These are phyloP conservation scores for Jordanella pulchra DNA, from an alignment of 2,797 vertebrate species.

Conservation along the genomic window DNA sequence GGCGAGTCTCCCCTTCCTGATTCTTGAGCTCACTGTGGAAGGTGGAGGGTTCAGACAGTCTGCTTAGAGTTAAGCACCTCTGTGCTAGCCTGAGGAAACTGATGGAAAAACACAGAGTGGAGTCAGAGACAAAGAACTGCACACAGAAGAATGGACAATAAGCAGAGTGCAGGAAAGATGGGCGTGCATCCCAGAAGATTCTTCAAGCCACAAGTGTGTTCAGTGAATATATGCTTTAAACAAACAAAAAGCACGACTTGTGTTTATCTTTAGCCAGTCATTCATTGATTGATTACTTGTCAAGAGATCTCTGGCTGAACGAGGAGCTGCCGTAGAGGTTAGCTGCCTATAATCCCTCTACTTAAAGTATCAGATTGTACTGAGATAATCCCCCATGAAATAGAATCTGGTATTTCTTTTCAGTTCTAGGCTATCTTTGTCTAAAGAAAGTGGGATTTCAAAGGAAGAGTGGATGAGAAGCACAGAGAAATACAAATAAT, in stretches of 20 bases:
- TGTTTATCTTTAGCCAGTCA: conserved; percentile 66
- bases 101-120: conserved; percentile 7
- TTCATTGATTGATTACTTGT: conserved; percentile 74
- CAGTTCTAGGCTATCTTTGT: conserved; percentile 59
- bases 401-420: conserved; percentile 69
- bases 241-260: conserved; percentile 37
- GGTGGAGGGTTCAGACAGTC: conserved; percentile 51
- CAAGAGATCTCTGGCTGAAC: conserved; percentile 63
- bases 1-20: conserved; percentile 29
- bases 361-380: conserved; percentile 77
- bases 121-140: conserved; percentile 6
- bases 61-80: conserved; percentile 52
- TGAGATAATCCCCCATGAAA: conserved; percentile 74
- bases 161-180: conserved; percentile 11
- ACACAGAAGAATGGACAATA: conserved; percentile 22
- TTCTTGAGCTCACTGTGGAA: conserved; percentile 38
- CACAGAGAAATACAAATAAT: conserved; percentile 49
- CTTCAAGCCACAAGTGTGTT: conserved; percentile 26
- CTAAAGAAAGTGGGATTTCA: conserved; percentile 54
- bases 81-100: conserved; percentile 39
- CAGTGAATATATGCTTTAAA: conserved; percentile 28
- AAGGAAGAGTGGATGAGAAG: conserved; percentile 45
- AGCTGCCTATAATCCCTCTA: conserved; percentile 62
- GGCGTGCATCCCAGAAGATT: conserved; percentile 11
- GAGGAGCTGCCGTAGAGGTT: conserved; percentile 35